Base-by-base conservation (phyloP, 1,140 invertebrate species). In the Monochamus saltuarius region DNA sequence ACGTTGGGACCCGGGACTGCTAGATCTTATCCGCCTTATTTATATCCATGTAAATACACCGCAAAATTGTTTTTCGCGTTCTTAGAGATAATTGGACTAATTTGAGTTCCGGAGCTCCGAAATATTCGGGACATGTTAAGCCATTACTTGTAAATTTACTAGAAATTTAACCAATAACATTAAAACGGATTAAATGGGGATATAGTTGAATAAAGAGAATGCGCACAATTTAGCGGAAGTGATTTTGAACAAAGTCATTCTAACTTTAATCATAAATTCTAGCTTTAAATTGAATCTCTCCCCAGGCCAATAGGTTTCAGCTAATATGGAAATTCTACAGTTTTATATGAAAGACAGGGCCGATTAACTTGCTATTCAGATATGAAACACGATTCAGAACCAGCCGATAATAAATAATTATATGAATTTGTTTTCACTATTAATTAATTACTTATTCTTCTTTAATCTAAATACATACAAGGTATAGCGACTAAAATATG, bases 251-350 rank as follows among this genome's bases (percentile, higher is more conserved):
- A 61, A 68, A 70, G 68, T 68, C 68, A 55, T 66, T 68, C 68
- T 67, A 70, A 70, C 61, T 70, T 70, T 65, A 63, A 70, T 68
- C 64, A 70, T 70, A 70, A 70, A 70, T 70, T 70, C 57, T 51
- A 42, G 59, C 52, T 56, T 45, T 49, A 61, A 65, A 68, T 66
- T 70, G 66, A 68, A 70, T 63, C 59, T 6, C 16, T 40, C 16
- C 36, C 13, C 39, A 17, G 16, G 7, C 11, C 37, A 36, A 17
- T 56, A 56, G 45, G 37, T 56, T 35, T 14, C 38, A 37, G 17
- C 53, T 56, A 56, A 56, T 56, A 56, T 45, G 43, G 39, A 19
- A 56, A 56, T 56, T 45, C 53, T 37, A 14, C 39, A 56, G 9
- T 17, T 11, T 46, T 46, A 17, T 46, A 46, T 46, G 22, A 29